Conservation (phyloP, 2,113 vertebrate genomes). For the Pseudorectes ferrugineus region DNA sequence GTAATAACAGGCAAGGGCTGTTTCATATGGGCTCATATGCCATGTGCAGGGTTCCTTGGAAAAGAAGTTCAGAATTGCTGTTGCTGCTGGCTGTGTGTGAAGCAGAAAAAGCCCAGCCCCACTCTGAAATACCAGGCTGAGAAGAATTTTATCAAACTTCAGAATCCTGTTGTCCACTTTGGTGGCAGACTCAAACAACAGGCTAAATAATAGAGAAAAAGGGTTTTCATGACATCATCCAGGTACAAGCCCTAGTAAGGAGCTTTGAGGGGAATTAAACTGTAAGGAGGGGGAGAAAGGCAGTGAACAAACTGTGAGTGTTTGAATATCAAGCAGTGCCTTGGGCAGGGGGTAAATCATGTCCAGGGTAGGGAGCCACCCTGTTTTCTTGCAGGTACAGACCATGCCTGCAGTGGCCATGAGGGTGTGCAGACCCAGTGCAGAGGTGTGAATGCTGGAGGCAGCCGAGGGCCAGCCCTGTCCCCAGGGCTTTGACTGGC, state of each 20-base stretch:
- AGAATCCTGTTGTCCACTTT: background rate
- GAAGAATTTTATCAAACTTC: background rate
- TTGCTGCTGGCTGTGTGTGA: background rate
- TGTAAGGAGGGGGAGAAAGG: background rate
- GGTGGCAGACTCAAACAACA: background rate
- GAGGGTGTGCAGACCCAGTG: background rate
- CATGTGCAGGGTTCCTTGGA: background rate
- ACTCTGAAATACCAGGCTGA: background rate
- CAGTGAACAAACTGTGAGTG: background rate
- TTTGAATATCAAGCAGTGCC: background rate
- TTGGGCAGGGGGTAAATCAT: background rate
- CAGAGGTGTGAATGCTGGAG: background rate
- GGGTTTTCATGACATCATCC: background rate
- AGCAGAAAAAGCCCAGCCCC: background rate
- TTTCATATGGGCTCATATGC: background rate
- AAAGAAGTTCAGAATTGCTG: background rate
- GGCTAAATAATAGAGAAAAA: background rate
- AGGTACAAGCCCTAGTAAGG: background rate
- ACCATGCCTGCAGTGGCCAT: fast-evolving
- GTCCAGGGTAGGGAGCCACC: background rate
- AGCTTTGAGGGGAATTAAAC: background rate
- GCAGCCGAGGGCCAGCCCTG: background rate
- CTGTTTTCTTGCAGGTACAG: background rate
- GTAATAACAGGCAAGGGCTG: background rate
- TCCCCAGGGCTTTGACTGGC: conserved; percentile 35